Evolutionary conservation across 2,888 invertebrate genomes (phyloP).

Genomic region (Dorcus parallelipipedus): DNA sequence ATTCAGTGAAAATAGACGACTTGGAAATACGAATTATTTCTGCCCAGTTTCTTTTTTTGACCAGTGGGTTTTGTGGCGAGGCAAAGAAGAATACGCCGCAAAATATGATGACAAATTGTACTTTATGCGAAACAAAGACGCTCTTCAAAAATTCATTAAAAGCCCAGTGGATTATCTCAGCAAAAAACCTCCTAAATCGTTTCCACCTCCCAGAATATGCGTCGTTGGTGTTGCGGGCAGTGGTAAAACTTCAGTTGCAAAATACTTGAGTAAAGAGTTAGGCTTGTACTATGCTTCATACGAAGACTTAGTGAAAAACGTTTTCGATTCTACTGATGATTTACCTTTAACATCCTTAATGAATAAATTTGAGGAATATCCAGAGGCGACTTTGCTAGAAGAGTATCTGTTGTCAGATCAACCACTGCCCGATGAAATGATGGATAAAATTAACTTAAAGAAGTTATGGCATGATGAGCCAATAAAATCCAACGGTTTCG

Average conservation of each 20-base stretch:
- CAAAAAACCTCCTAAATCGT: conserved; percentile 46
- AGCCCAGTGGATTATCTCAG: conserved; percentile 53
- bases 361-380: background rate
- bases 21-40: conserved; percentile 58
- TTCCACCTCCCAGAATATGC: conserved; percentile 57
- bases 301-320: conserved; percentile 33
- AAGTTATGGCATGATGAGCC: conserved; percentile 56
- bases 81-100: conserved; percentile 55
- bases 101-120: conserved; percentile 56
- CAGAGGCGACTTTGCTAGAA: conserved; percentile 21
- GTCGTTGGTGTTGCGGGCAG: conserved; percentile 56
- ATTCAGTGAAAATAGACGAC: conserved; percentile 40
- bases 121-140: conserved; percentile 53
- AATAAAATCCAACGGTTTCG: conserved; percentile 51
- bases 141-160: conserved; percentile 51
- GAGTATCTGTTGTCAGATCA: conserved; percentile 54
- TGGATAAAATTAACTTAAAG: conserved; percentile 43
- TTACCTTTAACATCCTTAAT: background rate
- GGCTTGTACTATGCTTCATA: conserved; percentile 56
- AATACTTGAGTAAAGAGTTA: conserved; percentile 54
- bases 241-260: conserved; percentile 55
- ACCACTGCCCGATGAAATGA: conserved; percentile 48
- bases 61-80: conserved; percentile 57
- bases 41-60: conserved; percentile 61
- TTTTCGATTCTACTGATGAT: conserved; percentile 8